phyloP scores from a whole-genome alignment of 1,140 invertebrate genomes.

The Anagrus nilaparvatae region DNA sequence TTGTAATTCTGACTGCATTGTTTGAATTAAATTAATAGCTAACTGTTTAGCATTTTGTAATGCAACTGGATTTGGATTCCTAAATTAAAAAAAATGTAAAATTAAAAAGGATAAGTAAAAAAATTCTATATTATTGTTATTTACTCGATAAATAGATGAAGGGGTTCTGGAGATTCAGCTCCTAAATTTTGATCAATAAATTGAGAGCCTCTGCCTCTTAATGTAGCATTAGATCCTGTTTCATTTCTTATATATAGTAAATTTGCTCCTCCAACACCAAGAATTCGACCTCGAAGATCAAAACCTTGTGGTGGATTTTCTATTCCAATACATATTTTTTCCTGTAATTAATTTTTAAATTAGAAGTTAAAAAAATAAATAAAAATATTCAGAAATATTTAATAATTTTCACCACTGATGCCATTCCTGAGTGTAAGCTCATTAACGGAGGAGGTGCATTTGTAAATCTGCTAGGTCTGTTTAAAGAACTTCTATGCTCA shows the following conservation, averaged over 20 bases:
- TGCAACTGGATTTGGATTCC: conserved; percentile 57
- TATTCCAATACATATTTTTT: conserved; percentile 67
- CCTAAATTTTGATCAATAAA: conserved; percentile 51
- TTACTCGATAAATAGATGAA: conserved; percentile 67
- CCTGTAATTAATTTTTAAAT: conserved; percentile 38
- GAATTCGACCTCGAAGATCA: conserved; percentile 61
- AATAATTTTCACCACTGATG: conserved; percentile 32
- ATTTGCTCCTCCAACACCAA: conserved; percentile 60
- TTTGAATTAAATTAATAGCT: conserved; percentile 69
- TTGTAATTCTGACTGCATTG: conserved; percentile 64
- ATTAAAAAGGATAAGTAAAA: conserved; percentile 2
- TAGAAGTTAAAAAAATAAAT: conserved; percentile 9
- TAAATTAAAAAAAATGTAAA: conserved; percentile 29
- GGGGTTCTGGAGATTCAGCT: conserved; percentile 63
- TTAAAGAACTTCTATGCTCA: conserved; percentile 38
- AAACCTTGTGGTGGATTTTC: conserved; percentile 67
- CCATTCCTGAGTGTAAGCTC: conserved; percentile 39
- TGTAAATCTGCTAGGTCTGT: conserved; percentile 40
- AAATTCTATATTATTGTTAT: conserved; percentile 20
- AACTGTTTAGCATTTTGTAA: conserved; percentile 62
- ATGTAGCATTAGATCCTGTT: conserved; percentile 62
- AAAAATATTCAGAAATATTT: conserved; percentile 6
- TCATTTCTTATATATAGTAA: conserved; percentile 67
- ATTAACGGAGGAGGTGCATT: conserved; percentile 44
- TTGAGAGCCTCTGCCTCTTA: conserved; percentile 59